Base-by-base conservation (phyloP, 2,113 vertebrate species). In the Thunnus thynnus region DNA sequence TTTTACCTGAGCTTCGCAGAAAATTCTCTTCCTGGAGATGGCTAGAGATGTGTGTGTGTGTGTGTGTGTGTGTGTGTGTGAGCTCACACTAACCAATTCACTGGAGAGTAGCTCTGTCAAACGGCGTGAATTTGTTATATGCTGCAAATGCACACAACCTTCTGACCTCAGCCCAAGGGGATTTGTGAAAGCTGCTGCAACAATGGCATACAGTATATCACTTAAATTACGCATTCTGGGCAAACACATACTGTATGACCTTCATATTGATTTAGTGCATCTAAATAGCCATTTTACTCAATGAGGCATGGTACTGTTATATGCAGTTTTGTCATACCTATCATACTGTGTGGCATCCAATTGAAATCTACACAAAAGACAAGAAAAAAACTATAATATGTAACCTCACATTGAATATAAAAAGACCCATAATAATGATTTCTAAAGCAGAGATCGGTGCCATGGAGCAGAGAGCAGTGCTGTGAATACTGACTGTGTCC, bases 401-500 rank as follows among this genome's bases (percentile, higher is more conserved):
- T 13, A 16, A 30, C 17, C 18, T 58, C 25, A 50, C 51, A 20
- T 17, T 66, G 50, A 46, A 13, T 57, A 61, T 20, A 63, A 62
- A 36, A 54, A 44, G 54, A n/a, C n/a, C 61, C 13, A 18, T 65
- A 46, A 83, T 57, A 52, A 62, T 48, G 68, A 48, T 62, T 70
- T 56, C 66, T 78, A 71, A 55, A 61, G 82, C 25, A 46, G 41
- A 63, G 57, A 65, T 25, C 67, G 6, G 20, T 54, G 70, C 13
- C 55, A 58, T 17, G 18, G 82, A 76, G 80, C 11, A 30, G 72
- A 74, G 78, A 74, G 54, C 12, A 48, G 36, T 77, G 72, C 75
- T 82, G 76, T 88, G 85, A 91, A 88, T 86, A 85, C 83, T 76
- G 77, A 88, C 74, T 64, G 62, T 83, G 84, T 88, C 84, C 84